Evolutionary conservation across 2,113 vertebrate species (phyloP), one percentile per base, ranked within the genome.

Genomic region (Sterna hirundo): DNA sequence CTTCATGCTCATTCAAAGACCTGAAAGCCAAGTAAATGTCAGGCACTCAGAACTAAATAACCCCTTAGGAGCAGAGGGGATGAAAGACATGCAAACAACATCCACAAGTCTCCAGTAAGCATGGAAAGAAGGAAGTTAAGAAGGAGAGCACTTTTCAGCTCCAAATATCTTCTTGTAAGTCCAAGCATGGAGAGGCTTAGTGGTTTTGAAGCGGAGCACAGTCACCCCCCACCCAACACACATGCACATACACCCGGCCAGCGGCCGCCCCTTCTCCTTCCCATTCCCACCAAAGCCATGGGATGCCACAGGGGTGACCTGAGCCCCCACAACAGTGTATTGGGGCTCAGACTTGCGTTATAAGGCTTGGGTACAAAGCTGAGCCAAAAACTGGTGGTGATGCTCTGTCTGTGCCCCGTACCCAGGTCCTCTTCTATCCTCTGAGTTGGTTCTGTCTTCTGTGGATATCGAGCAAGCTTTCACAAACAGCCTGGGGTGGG

Each of bases 21-120:
- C 51, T 7, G 17, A 80, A 80, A 93, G 78, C 87, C 79, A 94
- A 90, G 46, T 60, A 91, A 93, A 83, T 36, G 55, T 75, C 82
- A 93, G 15, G 23, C 55, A 79, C 36, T 57, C 76, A 70, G 83
- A 46, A 65, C 74, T 91, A 47, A 94, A 94, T 54, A 88, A 84
- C 22, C 49, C 27, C 57, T 82, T 13, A 79, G 69, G 90, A 93
- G 47, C 34, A 82, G 61, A 84, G 64, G 69, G 71, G 69, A 81
- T 92, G 60, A 94, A 36, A 81, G 64, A 60, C 19, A 5, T 1
- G 9, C 65, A 71, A 16, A n/a, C 42, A 69, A 6, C 17, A n/a
- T 60, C 86, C 86, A 91, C 90, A 77, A 88, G 10, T 42, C 70
- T 79, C 27, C 78, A 69, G n/a, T 21, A 58, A 92, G 36, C 44